phyloP scores from a whole-genome alignment of 2,113 vertebrate genomes.

The Hyla sarda region DNA sequence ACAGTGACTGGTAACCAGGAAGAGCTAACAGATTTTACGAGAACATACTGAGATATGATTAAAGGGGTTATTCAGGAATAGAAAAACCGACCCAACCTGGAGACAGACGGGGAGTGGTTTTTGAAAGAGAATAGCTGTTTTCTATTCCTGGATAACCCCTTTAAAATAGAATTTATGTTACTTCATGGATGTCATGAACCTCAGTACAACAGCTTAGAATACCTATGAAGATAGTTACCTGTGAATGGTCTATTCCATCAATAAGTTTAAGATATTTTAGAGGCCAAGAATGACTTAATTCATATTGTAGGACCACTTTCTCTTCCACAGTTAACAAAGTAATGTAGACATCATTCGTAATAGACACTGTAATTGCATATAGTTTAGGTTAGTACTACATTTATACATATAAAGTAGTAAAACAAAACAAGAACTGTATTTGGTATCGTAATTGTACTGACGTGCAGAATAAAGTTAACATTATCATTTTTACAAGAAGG shows the following conservation, averaged over 20 bases:
- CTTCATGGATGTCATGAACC: neutral
- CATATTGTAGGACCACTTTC: neutral
- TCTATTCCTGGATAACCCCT: too few relatives aligned
- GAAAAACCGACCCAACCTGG: too few relatives aligned
- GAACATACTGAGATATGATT: too few relatives aligned
- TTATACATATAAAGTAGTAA: too few relatives aligned
- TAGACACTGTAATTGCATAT: slow-evolving; percentile 34
- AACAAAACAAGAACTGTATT: too few relatives aligned
- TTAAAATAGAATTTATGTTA: neutral
- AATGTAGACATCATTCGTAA: slow-evolving; percentile 11
- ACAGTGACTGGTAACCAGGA: neutral
- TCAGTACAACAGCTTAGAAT: neutral
- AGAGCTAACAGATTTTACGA: too few relatives aligned
- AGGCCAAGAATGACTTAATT: neutral
- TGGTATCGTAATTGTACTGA: too few relatives aligned
- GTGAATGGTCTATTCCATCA: neutral
- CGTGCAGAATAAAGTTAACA: too few relatives aligned
- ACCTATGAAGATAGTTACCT: neutral
- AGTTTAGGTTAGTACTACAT: neutral
- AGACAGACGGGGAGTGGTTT: too few relatives aligned
- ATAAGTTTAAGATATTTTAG: neutral
- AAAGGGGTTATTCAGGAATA: too few relatives aligned
- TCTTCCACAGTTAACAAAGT: neutral
- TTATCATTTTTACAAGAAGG: too few relatives aligned
- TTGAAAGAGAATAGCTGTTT: too few relatives aligned